Conservation (phyloP, 2,888 invertebrate species). For the Odontocolon sp. region DNA sequence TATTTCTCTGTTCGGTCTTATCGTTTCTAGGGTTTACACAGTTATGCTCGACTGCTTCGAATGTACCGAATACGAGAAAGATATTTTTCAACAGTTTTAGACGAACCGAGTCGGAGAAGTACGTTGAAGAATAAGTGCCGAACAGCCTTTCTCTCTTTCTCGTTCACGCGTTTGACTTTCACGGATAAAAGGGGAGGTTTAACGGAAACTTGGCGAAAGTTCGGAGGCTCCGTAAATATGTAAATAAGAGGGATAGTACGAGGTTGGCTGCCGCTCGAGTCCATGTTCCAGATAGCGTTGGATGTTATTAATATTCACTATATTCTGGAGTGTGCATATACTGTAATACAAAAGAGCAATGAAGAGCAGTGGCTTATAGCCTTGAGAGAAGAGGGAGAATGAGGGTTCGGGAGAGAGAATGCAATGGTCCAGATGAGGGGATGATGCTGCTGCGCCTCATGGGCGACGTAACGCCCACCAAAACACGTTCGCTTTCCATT, state of each 20-base stretch:
- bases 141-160: constrained; percentile 22
- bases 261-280: constrained; percentile 26
- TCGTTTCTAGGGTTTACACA: background rate
- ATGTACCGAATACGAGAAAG: background rate
- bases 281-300: constrained; percentile 4
- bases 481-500: background rate
- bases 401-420: background rate
- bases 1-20: constrained; percentile 12
- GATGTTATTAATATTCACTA: constrained; percentile 46
- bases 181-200: constrained; percentile 43
- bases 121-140: constrained; percentile 43
- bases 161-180: background rate
- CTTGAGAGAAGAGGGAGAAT: background rate
- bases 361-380: constrained; percentile 10
- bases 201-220: constrained; percentile 64
- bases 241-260: constrained; percentile 65
- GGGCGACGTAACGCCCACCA: background rate
- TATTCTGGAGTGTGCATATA: constrained; percentile 12
- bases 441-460: background rate
- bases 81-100: constrained; percentile 22
- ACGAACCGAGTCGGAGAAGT: constrained; percentile 12
- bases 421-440: background rate
- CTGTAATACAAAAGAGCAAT: constrained; percentile 16
- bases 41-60: background rate
- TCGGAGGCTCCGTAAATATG: constrained; percentile 71